Evolutionary conservation across 2,888 invertebrate genomes (phyloP), one percentile per base, ranked within the genome.

Genomic region (Hybos culiciformis): DNA sequence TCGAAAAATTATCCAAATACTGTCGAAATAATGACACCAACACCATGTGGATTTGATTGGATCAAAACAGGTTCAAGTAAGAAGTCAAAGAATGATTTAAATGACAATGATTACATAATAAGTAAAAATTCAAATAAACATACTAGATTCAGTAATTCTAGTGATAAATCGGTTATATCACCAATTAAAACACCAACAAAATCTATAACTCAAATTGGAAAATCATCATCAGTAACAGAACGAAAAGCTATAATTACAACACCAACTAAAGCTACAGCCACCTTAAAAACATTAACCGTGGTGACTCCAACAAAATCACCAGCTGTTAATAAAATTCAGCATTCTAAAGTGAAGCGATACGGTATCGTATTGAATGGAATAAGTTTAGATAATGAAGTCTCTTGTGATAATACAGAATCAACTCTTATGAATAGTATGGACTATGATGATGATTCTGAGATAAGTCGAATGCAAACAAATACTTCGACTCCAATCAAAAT

Each of bases 371-470:
- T 67, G 18, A 64, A 65, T 47, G 58, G 59, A 36, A 61, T 61
- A 39, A 62, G 55, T 40, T 50, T 62, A 18, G 61, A 63, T 45
- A 59, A 57, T 15, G 50, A 41, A n/a, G n/a, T n/a, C n/a, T n/a
- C n/a, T 33, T 38, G 46, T 6, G 51, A 47, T 36, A 36, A 20
- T 36, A 34, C 23, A 39, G 21, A 44, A 43, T 5, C 24, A 32
- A 26, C 41, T 26, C 24, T 20, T n/a, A 20, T 36, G 8, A 36
- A 21, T 36, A 14, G 14, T 21, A 14, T 36, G 8, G 14, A 36
- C 21, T 36, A 65, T 69, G 64, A 69, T 47, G 66, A 76, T 70
- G 63, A 63, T 56, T 59, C 62, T 57, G 65, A 64, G 53, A 62
- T 65, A 53, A 62, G 63, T 49, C 63, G 63, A 42, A 63, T 64